Conservation (phyloP, 2,113 vertebrate genomes). For the Camelus bactrianus region DNA sequence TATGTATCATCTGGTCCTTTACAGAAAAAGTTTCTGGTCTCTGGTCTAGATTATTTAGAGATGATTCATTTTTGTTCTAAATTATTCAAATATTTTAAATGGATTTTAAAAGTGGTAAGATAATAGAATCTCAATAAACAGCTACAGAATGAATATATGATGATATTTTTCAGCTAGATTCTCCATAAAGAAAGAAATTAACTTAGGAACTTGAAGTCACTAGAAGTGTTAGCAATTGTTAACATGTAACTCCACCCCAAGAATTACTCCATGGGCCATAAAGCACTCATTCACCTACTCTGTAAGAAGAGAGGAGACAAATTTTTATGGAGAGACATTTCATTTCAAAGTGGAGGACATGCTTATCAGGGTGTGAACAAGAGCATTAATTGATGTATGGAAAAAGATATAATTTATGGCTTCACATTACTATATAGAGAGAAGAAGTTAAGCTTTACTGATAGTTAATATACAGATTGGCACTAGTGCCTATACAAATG, state of each 20-base stretch:
- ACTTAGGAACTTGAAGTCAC: neutral
- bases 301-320: neutral
- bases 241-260: neutral
- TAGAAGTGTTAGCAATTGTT: neutral
- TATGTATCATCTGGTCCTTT: neutral
- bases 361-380: neutral
- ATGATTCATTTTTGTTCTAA: conserved; percentile 21
- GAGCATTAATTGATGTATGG: neutral
- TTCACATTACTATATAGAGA: conserved; percentile 33
- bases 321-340: neutral
- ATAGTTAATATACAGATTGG: neutral
- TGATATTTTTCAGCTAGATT: neutral
- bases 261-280: conserved; percentile 37
- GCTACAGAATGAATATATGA: neutral
- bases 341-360: neutral
- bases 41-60: neutral
- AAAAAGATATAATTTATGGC: neutral
- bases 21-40: neutral
- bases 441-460: conserved; percentile 17
- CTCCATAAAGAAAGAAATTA: conserved; percentile 24
- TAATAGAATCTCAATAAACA: neutral
- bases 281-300: neutral
- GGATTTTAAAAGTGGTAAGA: neutral
- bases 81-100: conserved; percentile 6
- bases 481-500: neutral